Base-by-base conservation (phyloP, 2,797 vertebrate species). In the Characodon lateralis region DNA sequence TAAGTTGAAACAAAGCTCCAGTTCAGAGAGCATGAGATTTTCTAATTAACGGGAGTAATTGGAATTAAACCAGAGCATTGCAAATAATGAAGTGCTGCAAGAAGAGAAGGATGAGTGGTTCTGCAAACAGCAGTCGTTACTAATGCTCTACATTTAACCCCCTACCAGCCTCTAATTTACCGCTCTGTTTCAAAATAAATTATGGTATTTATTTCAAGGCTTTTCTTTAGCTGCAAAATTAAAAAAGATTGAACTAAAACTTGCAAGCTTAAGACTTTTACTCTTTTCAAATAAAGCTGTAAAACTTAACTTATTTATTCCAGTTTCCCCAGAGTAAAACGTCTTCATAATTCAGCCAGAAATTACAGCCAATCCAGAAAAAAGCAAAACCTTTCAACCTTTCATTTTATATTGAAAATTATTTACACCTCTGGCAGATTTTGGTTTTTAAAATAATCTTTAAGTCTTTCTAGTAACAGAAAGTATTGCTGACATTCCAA, bases 41-140 rank as follows among this genome's bases (percentile, higher is more conserved):
- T 70, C 86, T 94, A 88, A 94, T 95, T 95, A 94, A 92, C 89
- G 68, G 86, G 81, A 87, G 6, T 95, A 95, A 95, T 94, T 95
- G 91, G 93, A 94, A 93, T 94, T 92, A 95, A 94, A 95, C 88
- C 89, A 79, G 82, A 84, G 89, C 88, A 80, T 89, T 90, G 83
- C 86, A 81, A 93, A 93, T 91, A 93, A 94, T 92, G 89, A 93
- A 88, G 88, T 79, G 10, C 80, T 66, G 74, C 70, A 75, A 71
- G 83, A 72, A 70, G 84, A 89, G 89, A 88, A 9, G 22, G 58
- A 0, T 50, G 82, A 71, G 83, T 59, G 80, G 78, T 72, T 58
- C 85, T 7, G 18, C 31, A 55, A 22, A 73, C 51, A 79, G 75
- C 72, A 72, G 66, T 74, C 53, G 56, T 50, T 65, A 53, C 71